Conservation (phyloP, 2,113 vertebrate species). For the pig (Sus scrofa) region DNA sequence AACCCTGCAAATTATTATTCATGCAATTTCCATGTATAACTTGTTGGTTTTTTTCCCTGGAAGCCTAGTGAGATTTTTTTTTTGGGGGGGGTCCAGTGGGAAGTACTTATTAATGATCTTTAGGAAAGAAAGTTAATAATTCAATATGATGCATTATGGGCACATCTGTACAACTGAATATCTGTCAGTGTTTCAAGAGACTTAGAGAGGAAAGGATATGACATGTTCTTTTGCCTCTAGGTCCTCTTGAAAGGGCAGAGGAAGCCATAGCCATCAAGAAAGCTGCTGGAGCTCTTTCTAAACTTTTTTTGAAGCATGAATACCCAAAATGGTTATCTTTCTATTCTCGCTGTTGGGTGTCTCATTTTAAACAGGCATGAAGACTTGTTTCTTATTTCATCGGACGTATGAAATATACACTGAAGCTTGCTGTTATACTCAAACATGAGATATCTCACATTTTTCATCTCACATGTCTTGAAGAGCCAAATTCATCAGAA, state of each 20-base stretch:
- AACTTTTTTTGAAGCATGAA: slow-evolving; percentile 18
- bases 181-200: slow-evolving; percentile 72
- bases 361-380: slow-evolving; percentile 47
- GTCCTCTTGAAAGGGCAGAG: slow-evolving; percentile 12
- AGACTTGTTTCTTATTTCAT: slow-evolving; percentile 30
- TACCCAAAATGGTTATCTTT: neutral
- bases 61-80: slow-evolving; percentile 21
- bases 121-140: slow-evolving; percentile 55
- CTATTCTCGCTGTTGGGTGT: slow-evolving; percentile 48
- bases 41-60: neutral
- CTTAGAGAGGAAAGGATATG: slow-evolving; percentile 22
- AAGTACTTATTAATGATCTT: slow-evolving; percentile 39
- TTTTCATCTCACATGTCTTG: slow-evolving; percentile 52
- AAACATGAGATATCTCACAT: slow-evolving; percentile 47
- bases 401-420: slow-evolving; percentile 34
- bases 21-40: slow-evolving; percentile 11
- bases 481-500: slow-evolving; percentile 66
- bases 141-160: slow-evolving; percentile 29
- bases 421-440: slow-evolving; percentile 20
- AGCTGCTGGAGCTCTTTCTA: neutral
- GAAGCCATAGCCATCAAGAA: slow-evolving; percentile 10
- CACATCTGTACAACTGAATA: neutral
- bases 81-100: slow-evolving; percentile 7
- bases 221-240: neutral
- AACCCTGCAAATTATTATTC: slow-evolving; percentile 46